These are phyloP conservation scores for Capitulum mitella DNA, from an alignment of 2,888 invertebrate genomes.

Conservation along the genomic window DNA sequence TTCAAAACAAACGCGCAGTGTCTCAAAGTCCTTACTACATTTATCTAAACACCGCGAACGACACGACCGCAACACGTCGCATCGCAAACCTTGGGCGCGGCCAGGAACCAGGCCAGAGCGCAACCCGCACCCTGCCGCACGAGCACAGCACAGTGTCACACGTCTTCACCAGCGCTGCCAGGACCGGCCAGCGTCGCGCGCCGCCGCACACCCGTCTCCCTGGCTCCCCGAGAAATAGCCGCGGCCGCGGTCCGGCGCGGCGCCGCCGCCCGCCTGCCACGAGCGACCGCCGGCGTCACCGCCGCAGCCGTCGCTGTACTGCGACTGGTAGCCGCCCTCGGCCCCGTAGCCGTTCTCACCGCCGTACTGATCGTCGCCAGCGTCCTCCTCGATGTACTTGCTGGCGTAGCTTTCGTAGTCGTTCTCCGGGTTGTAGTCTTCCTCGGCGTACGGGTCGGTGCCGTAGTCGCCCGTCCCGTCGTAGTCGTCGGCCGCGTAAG, in stretches of 20 bases:
- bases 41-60: not conserved
- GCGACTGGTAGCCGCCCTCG: not conserved
- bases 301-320: not conserved
- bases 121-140: no score
- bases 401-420: not conserved
- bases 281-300: not conserved
- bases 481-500: no score
- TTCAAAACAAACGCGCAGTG: not conserved
- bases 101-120: no score
- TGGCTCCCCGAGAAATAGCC: not conserved
- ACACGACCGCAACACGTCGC: no score
- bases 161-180: slow-evolving; percentile 11
- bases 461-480: not conserved
- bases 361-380: not conserved
- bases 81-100: no score
- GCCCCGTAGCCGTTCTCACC: not conserved
- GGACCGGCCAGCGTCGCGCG: not conserved
- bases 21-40: not conserved
- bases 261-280: not conserved
- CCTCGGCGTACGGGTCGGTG: not conserved
- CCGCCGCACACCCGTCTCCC: no score
- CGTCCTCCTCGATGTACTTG: slow-evolving; percentile 10
- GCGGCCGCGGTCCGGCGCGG: not conserved
- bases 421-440: not conserved
- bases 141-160: no score